A percentile compares a stretch with the other conserved stretches of the same genome.
phyloP scores from a whole-genome alignment of 2,888 invertebrate species.

The Gymnoscelis rufifasciata region DNA sequence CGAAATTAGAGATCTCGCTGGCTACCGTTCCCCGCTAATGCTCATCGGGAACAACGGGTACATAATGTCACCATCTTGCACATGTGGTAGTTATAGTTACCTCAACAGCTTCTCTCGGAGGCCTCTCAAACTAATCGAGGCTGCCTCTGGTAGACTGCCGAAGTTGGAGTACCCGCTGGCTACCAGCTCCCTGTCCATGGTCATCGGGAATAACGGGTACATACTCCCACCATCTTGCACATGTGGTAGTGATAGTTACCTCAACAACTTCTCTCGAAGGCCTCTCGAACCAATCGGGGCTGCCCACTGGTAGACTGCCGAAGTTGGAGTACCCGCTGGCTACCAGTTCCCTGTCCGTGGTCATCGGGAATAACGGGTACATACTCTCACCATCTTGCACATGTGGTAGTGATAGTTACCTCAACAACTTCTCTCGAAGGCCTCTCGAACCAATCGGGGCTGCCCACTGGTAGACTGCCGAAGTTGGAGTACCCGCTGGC shows the following conservation, averaged over 20 bases:
- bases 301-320: no score
- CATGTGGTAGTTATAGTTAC: conserved; percentile 27
- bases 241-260: conserved; percentile 28
- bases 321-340: conserved; percentile 35
- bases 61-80: no score
- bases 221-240: no score
- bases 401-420: conserved; percentile 28
- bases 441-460: conserved; percentile 25
- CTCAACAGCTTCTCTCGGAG: conserved; percentile 27
- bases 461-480: conserved; percentile 29
- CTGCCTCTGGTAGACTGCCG: no score
- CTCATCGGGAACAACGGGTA: no score
- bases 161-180: conserved; percentile 35
- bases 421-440: conserved; percentile 28
- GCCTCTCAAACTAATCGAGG: conserved; percentile 43
- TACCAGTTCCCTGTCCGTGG: no score
- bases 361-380: no score
- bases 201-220: no score
- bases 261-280: conserved; percentile 28
- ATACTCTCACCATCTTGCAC: no score
- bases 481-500: conserved; percentile 35
- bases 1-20: conserved; percentile 35
- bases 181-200: no score
- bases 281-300: conserved; percentile 42
- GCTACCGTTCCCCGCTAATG: no score